Evolutionary conservation across 30 jellyfish, hydroid and myxozoan species (phyloP).

Genomic region (Aurelia aurita complex sp. Pacific): DNA sequence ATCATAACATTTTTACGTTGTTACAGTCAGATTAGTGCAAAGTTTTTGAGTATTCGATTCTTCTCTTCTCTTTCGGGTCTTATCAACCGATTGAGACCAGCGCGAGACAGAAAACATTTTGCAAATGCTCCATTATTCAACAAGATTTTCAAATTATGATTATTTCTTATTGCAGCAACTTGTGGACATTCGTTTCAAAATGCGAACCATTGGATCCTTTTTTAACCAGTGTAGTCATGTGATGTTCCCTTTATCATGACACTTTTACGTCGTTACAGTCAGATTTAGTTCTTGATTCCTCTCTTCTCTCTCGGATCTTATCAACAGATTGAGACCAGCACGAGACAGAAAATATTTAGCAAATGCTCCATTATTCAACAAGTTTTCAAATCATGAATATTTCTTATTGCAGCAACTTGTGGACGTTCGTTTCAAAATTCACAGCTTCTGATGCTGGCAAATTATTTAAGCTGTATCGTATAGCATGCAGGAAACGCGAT

Average conservation of each 20-base stretch:
- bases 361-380: background rate
- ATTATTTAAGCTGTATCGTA: constrained; percentile 79
- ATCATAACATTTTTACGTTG: too few relatives aligned
- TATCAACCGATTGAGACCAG: too few relatives aligned
- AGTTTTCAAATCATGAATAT: background rate
- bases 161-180: constrained; percentile 60
- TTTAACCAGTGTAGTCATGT: too few relatives aligned
- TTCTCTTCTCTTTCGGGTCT: too few relatives aligned
- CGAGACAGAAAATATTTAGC: background rate
- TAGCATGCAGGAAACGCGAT: constrained; percentile 84
- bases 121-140: background rate
- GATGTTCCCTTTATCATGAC: too few relatives aligned
- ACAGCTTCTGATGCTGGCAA: constrained; percentile 90
- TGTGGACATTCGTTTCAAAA: constrained; percentile 94
- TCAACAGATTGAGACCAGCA: too few relatives aligned
- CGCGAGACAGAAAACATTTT: background rate
- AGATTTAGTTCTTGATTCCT: too few relatives aligned
- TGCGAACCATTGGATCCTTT: background rate
- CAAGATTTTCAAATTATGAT: too few relatives aligned
- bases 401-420: constrained; percentile 69
- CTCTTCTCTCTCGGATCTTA: too few relatives aligned
- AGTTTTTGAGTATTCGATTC: too few relatives aligned
- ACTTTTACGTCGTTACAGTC: too few relatives aligned
- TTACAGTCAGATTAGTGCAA: too few relatives aligned
- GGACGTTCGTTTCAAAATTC: constrained; percentile 95